These are phyloP conservation scores for Opisthocomus hoazin DNA, from an alignment of 2,113 vertebrate genomes.

Conservation along the genomic window DNA sequence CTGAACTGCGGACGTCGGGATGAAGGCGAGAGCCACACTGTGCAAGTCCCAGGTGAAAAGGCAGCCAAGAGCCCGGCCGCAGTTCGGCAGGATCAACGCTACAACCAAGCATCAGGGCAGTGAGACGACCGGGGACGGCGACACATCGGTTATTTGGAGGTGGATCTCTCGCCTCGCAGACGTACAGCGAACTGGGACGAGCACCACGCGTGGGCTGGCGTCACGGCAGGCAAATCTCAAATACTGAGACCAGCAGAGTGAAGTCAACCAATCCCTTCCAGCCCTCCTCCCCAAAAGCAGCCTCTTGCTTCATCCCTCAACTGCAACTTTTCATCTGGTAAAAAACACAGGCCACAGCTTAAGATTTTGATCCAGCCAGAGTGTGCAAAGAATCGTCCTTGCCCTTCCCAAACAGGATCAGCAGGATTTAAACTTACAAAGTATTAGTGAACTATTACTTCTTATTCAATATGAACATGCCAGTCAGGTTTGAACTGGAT, in stretches of 20 bases:
- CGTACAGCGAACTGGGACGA: accelerated
- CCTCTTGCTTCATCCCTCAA: neutral
- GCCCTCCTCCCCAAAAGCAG: neutral
- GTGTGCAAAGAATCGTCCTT: neutral
- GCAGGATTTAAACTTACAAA: neutral
- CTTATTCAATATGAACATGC: neutral
- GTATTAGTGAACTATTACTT: neutral
- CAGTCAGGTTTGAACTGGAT: neutral
- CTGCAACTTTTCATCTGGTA: neutral
- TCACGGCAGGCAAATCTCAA: neutral
- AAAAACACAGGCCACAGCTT: neutral
- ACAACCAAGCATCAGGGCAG: neutral
- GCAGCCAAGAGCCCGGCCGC: neutral
- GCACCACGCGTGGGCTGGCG: neutral
- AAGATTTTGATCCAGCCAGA: neutral
- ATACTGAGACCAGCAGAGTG: neutral
- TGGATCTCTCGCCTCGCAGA: accelerated
- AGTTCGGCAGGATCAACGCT: accelerated
- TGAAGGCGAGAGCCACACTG: neutral
- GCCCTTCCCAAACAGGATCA: neutral
- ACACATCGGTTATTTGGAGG: neutral
- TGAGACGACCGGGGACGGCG: accelerated
- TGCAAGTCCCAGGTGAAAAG: neutral
- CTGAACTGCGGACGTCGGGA: accelerated
- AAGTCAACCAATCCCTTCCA: neutral